Percentiles rank a stretch among this genome's conserved stretches.
Conservation (phyloP, 2,888 invertebrate genomes). For the Pseudanteris insignis region DNA sequence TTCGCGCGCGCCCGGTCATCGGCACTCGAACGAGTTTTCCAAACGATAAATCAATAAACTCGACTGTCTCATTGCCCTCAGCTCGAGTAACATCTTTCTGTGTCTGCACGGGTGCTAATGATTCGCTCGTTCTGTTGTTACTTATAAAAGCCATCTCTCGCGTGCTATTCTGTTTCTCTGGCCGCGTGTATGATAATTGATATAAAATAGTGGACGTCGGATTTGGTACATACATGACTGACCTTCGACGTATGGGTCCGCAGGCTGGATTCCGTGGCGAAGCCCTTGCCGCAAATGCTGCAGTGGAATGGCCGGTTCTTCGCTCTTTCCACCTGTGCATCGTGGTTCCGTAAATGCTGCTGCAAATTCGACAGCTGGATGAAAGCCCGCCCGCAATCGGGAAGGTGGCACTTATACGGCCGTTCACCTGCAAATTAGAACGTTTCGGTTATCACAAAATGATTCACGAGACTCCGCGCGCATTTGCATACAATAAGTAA, state of each 20-base stretch:
- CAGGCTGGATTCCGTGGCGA: slow-evolving; percentile 94
- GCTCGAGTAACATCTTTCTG: slow-evolving; percentile 25
- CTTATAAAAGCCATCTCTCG: slow-evolving; percentile 45
- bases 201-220: slow-evolving; percentile 63
- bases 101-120: no score
- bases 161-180: slow-evolving; percentile 44
- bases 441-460: slow-evolving; percentile 32
- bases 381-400: slow-evolving; percentile 95
- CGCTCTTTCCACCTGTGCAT: slow-evolving; percentile 93
- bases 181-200: slow-evolving; percentile 40
- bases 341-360: slow-evolving; percentile 95
- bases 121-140: slow-evolving; percentile 36
- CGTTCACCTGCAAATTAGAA: slow-evolving; percentile 81
- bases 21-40: no score
- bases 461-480: slow-evolving; percentile 12
- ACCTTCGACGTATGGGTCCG: slow-evolving; percentile 98
- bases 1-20: no score
- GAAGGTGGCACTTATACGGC: slow-evolving; percentile 95
- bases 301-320: slow-evolving; percentile 96
- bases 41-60: no score
- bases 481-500: slow-evolving; percentile 39
- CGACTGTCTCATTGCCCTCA: no score
- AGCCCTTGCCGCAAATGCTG: slow-evolving; percentile 95
- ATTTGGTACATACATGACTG: slow-evolving; percentile 75
- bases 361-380: slow-evolving; percentile 96